phyloP scores from a whole-genome alignment of 1,140 invertebrate species.

The Meloidogyne hapla region DNA sequence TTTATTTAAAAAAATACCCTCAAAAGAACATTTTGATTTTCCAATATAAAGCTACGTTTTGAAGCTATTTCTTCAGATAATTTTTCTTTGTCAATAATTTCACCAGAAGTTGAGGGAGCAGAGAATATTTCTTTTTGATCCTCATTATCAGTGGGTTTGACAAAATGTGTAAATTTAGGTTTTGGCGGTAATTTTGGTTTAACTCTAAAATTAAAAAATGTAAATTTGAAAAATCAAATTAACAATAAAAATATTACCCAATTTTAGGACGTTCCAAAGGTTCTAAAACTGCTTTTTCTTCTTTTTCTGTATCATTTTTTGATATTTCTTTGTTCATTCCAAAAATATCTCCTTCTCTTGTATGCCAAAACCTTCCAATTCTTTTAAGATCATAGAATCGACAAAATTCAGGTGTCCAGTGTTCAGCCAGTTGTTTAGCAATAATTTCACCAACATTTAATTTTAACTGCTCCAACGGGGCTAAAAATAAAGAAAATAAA shows the following conservation, averaged over 20 bases:
- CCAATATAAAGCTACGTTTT: background rate
- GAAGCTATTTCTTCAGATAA: background rate
- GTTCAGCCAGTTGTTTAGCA: slow-evolving; percentile 24
- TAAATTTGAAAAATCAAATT: background rate
- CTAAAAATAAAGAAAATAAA: slow-evolving; percentile 20
- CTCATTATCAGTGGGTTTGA: background rate
- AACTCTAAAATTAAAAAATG: background rate
- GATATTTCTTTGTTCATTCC: background rate
- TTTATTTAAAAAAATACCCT: background rate
- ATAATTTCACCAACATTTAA: slow-evolving; percentile 27
- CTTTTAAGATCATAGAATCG: slow-evolving; percentile 25
- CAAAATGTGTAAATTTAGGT: background rate
- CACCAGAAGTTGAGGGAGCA: background rate
- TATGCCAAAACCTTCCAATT: slow-evolving; percentile 22
- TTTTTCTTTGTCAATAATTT: background rate
- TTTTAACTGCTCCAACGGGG: slow-evolving; percentile 28
- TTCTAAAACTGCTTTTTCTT: background rate
- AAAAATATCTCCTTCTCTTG: background rate
- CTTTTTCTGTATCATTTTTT: background rate
- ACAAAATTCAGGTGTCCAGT: slow-evolving; percentile 39
- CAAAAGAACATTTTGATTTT: background rate
- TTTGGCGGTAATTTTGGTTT: slow-evolving; percentile 14
- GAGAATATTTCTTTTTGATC: background rate
- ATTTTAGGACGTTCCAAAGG: background rate
- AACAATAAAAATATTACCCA: background rate